Evolutionary conservation across 2,113 vertebrate genomes (phyloP).

Genomic region (Galbula dea): DNA sequence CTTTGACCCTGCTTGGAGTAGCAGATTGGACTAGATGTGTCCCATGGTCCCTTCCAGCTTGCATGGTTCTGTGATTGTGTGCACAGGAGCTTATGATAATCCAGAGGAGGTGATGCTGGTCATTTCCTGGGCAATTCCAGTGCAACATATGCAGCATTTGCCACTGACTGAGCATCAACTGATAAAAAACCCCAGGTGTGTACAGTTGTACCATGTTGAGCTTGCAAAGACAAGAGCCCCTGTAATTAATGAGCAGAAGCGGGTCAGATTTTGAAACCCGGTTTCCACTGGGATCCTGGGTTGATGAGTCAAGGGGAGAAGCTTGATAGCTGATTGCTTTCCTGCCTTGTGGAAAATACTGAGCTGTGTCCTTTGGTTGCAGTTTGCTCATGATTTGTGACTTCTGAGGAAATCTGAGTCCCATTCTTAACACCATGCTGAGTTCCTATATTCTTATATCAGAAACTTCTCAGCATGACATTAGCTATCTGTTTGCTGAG

Average conservation of each 20-base stretch:
- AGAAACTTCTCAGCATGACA: neutral
- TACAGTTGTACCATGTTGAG: accelerated
- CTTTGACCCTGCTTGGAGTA: neutral
- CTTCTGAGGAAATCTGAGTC: neutral
- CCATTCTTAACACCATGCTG: accelerated
- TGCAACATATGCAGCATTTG: neutral
- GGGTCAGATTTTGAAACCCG: neutral
- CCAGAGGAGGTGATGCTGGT: neutral
- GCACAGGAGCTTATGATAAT: neutral
- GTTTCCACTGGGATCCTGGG: neutral
- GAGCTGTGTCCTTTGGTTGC: neutral
- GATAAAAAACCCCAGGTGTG: neutral
- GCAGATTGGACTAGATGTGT: neutral
- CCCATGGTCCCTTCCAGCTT: neutral
- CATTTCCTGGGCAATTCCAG: neutral
- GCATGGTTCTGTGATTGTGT: neutral
- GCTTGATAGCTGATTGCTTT: neutral
- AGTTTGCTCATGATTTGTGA: neutral
- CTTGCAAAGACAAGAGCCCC: neutral
- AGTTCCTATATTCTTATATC: neutral
- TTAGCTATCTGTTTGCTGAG: neutral
- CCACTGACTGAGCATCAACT: neutral
- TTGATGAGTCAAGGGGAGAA: neutral
- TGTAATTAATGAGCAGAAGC: neutral
- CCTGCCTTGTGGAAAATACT: neutral